phyloP scores from a whole-genome alignment of 1,140 invertebrate genomes.

The Musca vetustissima region DNA sequence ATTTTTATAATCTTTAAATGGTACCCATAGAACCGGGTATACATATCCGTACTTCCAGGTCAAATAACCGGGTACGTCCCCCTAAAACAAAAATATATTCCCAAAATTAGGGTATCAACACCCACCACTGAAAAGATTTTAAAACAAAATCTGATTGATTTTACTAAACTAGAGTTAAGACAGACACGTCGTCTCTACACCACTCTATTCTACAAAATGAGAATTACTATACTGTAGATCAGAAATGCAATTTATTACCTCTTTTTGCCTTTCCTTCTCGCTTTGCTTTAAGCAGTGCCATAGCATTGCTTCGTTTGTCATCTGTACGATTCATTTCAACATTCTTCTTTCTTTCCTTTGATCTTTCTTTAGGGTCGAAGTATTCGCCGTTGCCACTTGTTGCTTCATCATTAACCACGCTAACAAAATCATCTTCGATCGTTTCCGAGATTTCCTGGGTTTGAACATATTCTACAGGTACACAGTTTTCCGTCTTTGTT shows the following conservation, averaged over 20 bases:
- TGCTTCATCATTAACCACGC: not conserved
- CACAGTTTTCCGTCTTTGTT: slow-evolving; percentile 7
- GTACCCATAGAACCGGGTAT: too few species aligned
- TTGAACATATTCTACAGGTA: not conserved
- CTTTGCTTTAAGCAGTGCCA: slow-evolving; percentile 86
- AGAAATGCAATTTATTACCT: slow-evolving; percentile 40
- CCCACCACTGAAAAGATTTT: too few species aligned
- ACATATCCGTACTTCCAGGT: too few species aligned
- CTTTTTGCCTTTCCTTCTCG: slow-evolving; percentile 71
- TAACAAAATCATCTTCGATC: slow-evolving; percentile 7
- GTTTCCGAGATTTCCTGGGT: not conserved
- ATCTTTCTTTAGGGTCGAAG: slow-evolving; percentile 54
- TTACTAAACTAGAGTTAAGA: too few species aligned
- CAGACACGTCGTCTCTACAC: too few species aligned
- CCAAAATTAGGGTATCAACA: too few species aligned
- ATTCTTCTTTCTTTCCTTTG: slow-evolving; percentile 87
- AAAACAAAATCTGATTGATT: too few species aligned
- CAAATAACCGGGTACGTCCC: too few species aligned
- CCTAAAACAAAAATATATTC: too few species aligned
- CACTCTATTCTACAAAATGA: too few species aligned
- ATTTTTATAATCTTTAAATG: too few species aligned
- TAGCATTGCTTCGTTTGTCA: slow-evolving; percentile 88
- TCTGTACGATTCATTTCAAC: slow-evolving; percentile 83
- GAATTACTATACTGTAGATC: too few species aligned
- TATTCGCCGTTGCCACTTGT: slow-evolving; percentile 38